Conservation (phyloP, 2,113 vertebrate genomes). For the Aegithalos caudatus region DNA sequence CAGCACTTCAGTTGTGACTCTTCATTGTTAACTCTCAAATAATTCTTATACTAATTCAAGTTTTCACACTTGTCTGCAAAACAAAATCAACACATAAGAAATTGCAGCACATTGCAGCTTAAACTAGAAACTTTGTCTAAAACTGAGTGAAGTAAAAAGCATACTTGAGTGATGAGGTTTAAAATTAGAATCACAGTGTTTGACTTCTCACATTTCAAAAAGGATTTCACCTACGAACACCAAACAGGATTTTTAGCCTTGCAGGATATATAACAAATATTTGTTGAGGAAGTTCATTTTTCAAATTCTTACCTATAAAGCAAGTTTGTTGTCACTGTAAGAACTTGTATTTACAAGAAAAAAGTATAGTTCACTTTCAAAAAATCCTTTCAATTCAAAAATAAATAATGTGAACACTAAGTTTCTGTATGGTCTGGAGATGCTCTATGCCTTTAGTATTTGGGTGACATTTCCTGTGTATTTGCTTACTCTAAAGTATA, state of each 20-base stretch:
- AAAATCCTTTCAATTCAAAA: slow-evolving; percentile 63
- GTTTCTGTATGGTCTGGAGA: not conserved
- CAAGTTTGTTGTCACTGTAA: slow-evolving; percentile 17
- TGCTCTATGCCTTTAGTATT: slow-evolving; percentile 48
- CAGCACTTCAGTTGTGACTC: slow-evolving; percentile 30
- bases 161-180: not conserved
- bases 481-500: slow-evolving; percentile 59
- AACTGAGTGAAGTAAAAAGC: not conserved
- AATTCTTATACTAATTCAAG: not conserved
- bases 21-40: slow-evolving; percentile 13
- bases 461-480: slow-evolving; percentile 61
- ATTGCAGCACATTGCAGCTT: not conserved
- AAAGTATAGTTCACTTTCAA: slow-evolving; percentile 43
- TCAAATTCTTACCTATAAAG: slow-evolving; percentile 34
- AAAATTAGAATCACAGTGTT: slow-evolving; percentile 26
- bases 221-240: slow-evolving; percentile 26
- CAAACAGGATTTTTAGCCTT: slow-evolving; percentile 31
- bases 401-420: slow-evolving; percentile 43
- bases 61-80: not conserved
- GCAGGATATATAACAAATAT: slow-evolving; percentile 29
- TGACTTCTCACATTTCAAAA: slow-evolving; percentile 41
- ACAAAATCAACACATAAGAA: not conserved
- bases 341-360: slow-evolving; percentile 39
- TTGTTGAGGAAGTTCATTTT: slow-evolving; percentile 39
- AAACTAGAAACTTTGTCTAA: not conserved